Percentiles rank a stretch among this genome's conserved stretches.
Conservation (phyloP, 2,113 vertebrate species). For the Plestiodon gilberti region DNA sequence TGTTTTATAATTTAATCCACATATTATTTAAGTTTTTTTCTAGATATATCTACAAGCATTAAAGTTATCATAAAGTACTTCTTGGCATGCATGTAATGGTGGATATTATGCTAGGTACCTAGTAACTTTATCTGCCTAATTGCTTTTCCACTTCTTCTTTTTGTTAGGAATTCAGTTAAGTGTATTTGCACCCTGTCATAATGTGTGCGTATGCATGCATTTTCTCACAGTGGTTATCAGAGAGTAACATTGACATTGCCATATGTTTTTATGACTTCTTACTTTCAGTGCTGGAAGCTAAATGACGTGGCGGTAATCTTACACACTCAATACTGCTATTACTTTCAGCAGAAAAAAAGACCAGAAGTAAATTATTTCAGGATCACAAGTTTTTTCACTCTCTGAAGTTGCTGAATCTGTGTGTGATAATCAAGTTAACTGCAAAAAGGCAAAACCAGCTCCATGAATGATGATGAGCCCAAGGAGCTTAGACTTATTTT, state of each 20-base stretch:
- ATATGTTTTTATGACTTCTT: slow-evolving; percentile 23
- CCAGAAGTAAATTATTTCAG: background rate
- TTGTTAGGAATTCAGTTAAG: slow-evolving; percentile 12
- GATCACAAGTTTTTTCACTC: background rate
- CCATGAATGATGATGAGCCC: background rate
- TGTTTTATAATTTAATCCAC: background rate
- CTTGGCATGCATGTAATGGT: slow-evolving; percentile 40
- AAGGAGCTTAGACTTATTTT: background rate
- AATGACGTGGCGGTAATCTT: background rate
- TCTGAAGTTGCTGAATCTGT: background rate
- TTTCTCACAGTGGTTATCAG: slow-evolving; percentile 27
- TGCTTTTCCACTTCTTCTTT: slow-evolving; percentile 26
- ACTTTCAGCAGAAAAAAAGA: slow-evolving; percentile 3
- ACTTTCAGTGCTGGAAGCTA: background rate
- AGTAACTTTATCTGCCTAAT: slow-evolving; percentile 26
- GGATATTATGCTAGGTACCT: background rate
- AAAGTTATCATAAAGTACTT: slow-evolving; percentile 61
- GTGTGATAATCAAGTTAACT: background rate
- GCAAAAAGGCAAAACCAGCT: slow-evolving; percentile 2
- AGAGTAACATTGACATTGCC: slow-evolving; percentile 5
- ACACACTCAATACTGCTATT: background rate
- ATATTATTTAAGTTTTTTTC: slow-evolving; percentile 12
- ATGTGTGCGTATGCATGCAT: background rate
- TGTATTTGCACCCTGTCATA: slow-evolving; percentile 7
- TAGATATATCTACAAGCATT: slow-evolving; percentile 54